Base-by-base conservation (phyloP, 2,797 vertebrate species). In the Mastacembelus armatus region DNA sequence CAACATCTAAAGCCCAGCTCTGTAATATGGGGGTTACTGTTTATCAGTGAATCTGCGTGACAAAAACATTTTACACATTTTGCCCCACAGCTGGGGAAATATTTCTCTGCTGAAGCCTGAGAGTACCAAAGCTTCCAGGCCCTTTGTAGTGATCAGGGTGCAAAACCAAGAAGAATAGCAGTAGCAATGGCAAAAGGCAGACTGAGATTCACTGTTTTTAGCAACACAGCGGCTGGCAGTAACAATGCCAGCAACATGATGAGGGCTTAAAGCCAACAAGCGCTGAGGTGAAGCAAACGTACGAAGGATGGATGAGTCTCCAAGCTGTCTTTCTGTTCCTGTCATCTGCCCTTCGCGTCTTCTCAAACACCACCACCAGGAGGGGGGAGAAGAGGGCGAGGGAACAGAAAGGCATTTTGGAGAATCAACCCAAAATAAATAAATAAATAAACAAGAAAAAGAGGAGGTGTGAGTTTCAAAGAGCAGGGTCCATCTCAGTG, bases 121-220 rank as follows among this genome's bases (percentile, higher is more conserved):
- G 54, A 70, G 67, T 62, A 65, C 62, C 10, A 55, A 49, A 71
- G 43, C 59, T 54, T 87, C 80, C 64, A 85, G 80, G 66, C 61
- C n/a, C 42, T n/a, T 43, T 39, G 61, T 66, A 70, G 70, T 36
- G 39, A 84, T 76, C 49, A 70, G 84, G 90, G 88, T 91, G 88
- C 91, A 91, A 90, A 92, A 89, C 85, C 65, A 88, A 85, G 86
- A 85, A 83, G 60, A 85, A 85, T 77, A 81, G 80, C 81, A 85
- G 77, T 26, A 69, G 74, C 74, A 78, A 78, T 59, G 84, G 81
- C 74, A 87, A 75, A 76, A 86, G 59, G 83, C 78, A 83, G 61
- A 78, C 71, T 85, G 64, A 83, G 51, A 71, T 70, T 76, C 45
- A 76, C 45, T 36, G 50, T 62, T 73, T 67, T 73, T 36, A 78